A percentile compares a stretch with the other conserved stretches of the same genome.
phyloP scores from a whole-genome alignment of 2,888 invertebrate genomes.

The Ecliptopera silaceata region DNA sequence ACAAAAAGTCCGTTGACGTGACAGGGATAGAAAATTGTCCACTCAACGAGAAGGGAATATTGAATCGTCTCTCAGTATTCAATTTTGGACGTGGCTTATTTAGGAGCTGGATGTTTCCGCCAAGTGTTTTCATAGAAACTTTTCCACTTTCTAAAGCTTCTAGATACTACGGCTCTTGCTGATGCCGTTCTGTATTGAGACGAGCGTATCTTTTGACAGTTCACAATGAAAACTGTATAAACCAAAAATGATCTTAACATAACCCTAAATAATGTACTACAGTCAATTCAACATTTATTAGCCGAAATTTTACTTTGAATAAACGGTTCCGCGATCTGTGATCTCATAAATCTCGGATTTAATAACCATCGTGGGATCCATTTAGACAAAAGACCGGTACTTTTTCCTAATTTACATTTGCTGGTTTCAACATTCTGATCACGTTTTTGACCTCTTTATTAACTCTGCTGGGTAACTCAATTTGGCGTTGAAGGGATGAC shows the following conservation, averaged over 20 bases:
- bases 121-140: background rate
- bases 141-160: background rate
- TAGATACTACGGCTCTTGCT: background rate
- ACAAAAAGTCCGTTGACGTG: constrained; percentile 36
- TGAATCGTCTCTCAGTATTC: constrained; percentile 25
- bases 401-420: constrained; percentile 56
- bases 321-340: constrained; percentile 35
- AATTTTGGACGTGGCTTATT: constrained; percentile 19
- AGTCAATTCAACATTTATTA: background rate
- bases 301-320: background rate
- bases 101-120: constrained; percentile 4
- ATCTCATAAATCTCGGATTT: constrained; percentile 53
- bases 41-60: constrained; percentile 33
- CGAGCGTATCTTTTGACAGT: too few relatives aligned
- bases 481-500: constrained; percentile 73
- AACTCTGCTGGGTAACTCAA: constrained; percentile 75
- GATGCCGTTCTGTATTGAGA: too few relatives aligned
- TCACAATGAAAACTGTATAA: too few relatives aligned
- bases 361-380: constrained; percentile 56
- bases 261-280: background rate
- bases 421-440: constrained; percentile 57
- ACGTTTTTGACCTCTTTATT: constrained; percentile 71
- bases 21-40: constrained; percentile 31
- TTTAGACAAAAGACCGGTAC: constrained; percentile 40
- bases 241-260: too few relatives aligned